Percentiles rank a stretch among this genome's conserved stretches.
Evolutionary conservation across 2,888 invertebrate species (phyloP).

Genomic region (Cosmia pyralina): DNA sequence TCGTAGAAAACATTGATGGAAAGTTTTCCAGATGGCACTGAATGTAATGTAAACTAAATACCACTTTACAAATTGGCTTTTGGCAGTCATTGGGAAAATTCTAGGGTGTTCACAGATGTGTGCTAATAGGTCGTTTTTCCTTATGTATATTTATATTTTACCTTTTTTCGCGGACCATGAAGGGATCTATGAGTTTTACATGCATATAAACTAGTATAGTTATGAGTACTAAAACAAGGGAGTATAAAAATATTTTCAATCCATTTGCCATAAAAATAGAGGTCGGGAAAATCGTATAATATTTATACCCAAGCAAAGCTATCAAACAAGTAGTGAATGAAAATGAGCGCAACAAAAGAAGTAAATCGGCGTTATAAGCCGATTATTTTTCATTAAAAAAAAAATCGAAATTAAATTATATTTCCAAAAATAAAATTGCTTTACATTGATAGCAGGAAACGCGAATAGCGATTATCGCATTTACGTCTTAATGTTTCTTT

Average conservation of each 20-base stretch:
- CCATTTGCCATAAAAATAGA: slow-evolving; percentile 48
- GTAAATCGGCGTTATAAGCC: slow-evolving; percentile 58
- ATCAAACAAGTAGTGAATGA: slow-evolving; percentile 59
- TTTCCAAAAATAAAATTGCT: slow-evolving; percentile 65
- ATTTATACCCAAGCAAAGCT: slow-evolving; percentile 52
- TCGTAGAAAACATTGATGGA: slow-evolving; percentile 25
- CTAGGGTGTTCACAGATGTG: slow-evolving; percentile 54
- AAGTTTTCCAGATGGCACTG: slow-evolving; percentile 34
- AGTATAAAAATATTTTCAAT: slow-evolving; percentile 45
- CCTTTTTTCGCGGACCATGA: slow-evolving; percentile 10
- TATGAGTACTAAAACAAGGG: slow-evolving; percentile 48
- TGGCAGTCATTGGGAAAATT: slow-evolving; percentile 57
- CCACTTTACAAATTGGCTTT: slow-evolving; percentile 72
- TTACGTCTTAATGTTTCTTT: slow-evolving; percentile 75
- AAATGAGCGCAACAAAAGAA: slow-evolving; percentile 65
- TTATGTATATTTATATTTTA: slow-evolving; percentile 39
- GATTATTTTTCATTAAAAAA: slow-evolving; percentile 44
- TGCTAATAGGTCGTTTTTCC: slow-evolving; percentile 58
- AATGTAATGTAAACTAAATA: slow-evolving; percentile 62
- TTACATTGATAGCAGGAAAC: slow-evolving; percentile 68
- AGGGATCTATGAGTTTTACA: slow-evolving; percentile 26
- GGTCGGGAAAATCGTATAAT: slow-evolving; percentile 16
- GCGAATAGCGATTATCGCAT: slow-evolving; percentile 72
- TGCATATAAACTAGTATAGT: slow-evolving; percentile 41
- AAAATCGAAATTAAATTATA: slow-evolving; percentile 57